These are phyloP conservation scores for Cebus imitator DNA, from an alignment of 2,113 vertebrate genomes.

Conservation along the genomic window DNA sequence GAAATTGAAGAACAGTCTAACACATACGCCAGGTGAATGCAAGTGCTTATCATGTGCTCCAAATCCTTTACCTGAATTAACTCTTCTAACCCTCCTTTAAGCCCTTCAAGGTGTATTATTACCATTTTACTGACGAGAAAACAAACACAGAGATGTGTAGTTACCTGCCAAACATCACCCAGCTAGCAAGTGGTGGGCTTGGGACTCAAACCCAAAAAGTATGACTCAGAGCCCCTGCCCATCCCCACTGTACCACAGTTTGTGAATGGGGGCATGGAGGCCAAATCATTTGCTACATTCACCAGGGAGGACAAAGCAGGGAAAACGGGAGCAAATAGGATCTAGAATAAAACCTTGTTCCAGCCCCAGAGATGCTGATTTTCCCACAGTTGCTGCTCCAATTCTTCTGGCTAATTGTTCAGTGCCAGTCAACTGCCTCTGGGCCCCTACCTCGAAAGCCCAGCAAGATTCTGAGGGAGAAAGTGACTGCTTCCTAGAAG, in stretches of 20 bases:
- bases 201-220: not conserved
- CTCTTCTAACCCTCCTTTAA: not conserved
- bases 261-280: not conserved
- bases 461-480: not conserved
- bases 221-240: accelerated
- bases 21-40: not conserved
- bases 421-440: constrained; percentile 47
- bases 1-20: not conserved
- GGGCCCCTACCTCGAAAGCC: constrained; percentile 14
- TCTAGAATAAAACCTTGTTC: not conserved
- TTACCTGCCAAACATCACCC: not conserved
- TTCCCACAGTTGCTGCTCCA: not conserved
- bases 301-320: not conserved
- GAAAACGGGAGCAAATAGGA: not conserved
- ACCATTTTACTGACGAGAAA: not conserved
- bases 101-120: accelerated
- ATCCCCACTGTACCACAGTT: not conserved
- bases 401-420: constrained; percentile 21
- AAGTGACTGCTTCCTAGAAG: constrained; percentile 69
- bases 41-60: not conserved
- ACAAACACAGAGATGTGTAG: not conserved
- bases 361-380: not conserved
- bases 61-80: not conserved
- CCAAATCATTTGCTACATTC: not conserved
- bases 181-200: not conserved